Conservation (phyloP, 2,113 vertebrate genomes). For the Apaloderma vittatum region DNA sequence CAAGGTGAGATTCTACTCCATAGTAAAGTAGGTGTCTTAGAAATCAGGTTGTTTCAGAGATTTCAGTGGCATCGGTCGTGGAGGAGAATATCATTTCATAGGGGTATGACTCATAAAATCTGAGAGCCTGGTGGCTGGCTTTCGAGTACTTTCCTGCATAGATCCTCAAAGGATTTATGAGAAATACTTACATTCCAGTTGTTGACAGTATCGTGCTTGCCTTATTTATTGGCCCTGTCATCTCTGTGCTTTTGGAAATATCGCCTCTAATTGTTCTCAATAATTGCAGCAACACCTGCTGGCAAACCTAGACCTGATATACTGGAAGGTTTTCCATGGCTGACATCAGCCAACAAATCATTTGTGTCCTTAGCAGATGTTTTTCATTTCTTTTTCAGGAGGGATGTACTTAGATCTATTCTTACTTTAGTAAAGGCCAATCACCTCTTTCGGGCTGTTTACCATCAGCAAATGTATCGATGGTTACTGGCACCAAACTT, state of each 20-base stretch:
- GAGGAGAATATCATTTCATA: background rate
- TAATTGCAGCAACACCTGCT: conserved; percentile 62
- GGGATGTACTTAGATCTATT: background rate
- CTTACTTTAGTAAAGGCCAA: background rate
- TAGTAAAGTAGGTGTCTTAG: background rate
- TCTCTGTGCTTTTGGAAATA: background rate
- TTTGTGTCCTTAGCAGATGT: conserved; percentile 35
- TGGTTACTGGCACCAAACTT: background rate
- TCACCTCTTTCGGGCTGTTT: background rate
- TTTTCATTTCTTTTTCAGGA: background rate
- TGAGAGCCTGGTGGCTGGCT: background rate
- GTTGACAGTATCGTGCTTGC: background rate
- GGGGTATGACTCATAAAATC: background rate
- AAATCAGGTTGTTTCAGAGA: background rate
- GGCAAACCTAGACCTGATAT: conserved; percentile 1
- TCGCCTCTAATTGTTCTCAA: conserved; percentile 42
- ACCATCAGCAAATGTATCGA: background rate
- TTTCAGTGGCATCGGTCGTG: rapidly evolving
- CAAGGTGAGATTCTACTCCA: background rate
- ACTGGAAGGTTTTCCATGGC: background rate
- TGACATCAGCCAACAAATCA: background rate
- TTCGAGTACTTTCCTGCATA: background rate
- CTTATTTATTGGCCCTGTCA: conserved; percentile 33
- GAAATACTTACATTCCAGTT: background rate
- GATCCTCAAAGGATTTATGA: background rate